A percentile compares a stretch with the other conserved stretches of the same genome.
Evolutionary conservation across 2,888 invertebrate genomes (phyloP).

Genomic region (Bellardia pandia): DNA sequence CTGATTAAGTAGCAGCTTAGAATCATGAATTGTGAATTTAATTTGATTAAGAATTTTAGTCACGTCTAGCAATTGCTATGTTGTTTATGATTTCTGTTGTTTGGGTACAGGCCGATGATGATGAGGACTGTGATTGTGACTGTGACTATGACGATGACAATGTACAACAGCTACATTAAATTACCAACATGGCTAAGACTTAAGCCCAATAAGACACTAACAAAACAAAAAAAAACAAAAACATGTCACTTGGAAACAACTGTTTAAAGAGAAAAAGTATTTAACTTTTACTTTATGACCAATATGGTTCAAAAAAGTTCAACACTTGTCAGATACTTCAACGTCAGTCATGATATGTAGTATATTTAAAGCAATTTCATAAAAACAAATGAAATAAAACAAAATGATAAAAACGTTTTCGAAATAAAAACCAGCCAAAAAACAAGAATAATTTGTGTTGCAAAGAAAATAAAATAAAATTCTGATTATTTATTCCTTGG

Average conservation of each 20-base stretch:
- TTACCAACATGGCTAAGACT: slow-evolving; percentile 23
- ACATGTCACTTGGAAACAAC: slow-evolving; percentile 29
- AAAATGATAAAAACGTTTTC: slow-evolving; percentile 30
- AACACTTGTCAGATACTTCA: not conserved
- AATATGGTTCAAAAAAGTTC: slow-evolving; percentile 10
- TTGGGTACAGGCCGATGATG: not conserved
- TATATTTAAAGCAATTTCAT: slow-evolving; percentile 9
- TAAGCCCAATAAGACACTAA: not conserved
- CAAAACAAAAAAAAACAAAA: not conserved
- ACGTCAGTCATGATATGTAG: not conserved
- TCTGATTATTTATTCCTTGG: not conserved
- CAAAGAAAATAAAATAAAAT: not conserved
- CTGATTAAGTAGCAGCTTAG: not conserved
- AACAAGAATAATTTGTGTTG: not conserved
- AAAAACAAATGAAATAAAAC: not conserved
- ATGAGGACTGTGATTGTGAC: not conserved
- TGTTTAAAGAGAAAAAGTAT: slow-evolving; percentile 27
- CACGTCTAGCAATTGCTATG: slow-evolving; percentile 65
- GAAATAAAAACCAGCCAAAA: not conserved
- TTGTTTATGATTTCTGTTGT: slow-evolving; percentile 60
- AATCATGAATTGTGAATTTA: slow-evolving; percentile 47
- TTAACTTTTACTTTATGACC: slow-evolving; percentile 28
- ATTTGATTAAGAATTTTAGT: slow-evolving; percentile 59
- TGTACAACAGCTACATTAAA: slow-evolving; percentile 31
- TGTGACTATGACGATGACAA: slow-evolving; percentile 1